Base-by-base conservation (phyloP, 2,888 invertebrate species). In the Ennomos fuscantarius region DNA sequence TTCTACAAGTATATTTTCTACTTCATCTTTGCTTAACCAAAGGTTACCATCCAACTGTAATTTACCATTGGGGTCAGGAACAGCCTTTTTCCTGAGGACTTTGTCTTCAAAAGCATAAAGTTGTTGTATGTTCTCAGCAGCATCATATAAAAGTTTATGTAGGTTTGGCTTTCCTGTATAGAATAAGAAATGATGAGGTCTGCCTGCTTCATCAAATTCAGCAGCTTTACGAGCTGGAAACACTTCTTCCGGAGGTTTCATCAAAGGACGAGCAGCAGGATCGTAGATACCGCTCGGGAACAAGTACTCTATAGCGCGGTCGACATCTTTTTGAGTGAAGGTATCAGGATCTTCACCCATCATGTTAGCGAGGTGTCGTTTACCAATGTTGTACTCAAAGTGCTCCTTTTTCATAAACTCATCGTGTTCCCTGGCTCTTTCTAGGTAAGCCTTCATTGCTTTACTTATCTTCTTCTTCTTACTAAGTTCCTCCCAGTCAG, bases 331-430 rank as follows among this genome's bases (percentile, higher is more conserved):
- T 79, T 99, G 97, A 0, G 96, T 96, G 79, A 99, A 97, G 0
- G 94, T 95, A 74, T 98, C 96, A 0, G 96, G 95, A 92, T 99
- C 96, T 84, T 96, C 95, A 0, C 99, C 99, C 99, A 99, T 99
- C 95, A 99, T 99, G 83, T 99, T 99, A 0, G 99, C 99, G 63
- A 99, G 93, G 92, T 99, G 99, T 34, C 99, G 93, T 82, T 96
- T 97, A 11, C 99, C 99, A 74, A 98, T 95, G 82, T 97, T 95
- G 84, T 95, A 99, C 74, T 98, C 97, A 9, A 94, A 84, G 47
- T 93, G 93, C 84, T 98, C 95, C 63, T 94, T 93, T 73, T 95
- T 94, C 94, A 99, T 96, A 77, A 98, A 97, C 62, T 95, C 94
- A 77, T 97, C 96, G 79, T 98, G 95, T 74, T 95, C 94, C 73